Evolutionary conservation across 2,113 vertebrate genomes (phyloP), one percentile per base, ranked within the genome.

Genomic region (Sakesphorus luctuosus): DNA sequence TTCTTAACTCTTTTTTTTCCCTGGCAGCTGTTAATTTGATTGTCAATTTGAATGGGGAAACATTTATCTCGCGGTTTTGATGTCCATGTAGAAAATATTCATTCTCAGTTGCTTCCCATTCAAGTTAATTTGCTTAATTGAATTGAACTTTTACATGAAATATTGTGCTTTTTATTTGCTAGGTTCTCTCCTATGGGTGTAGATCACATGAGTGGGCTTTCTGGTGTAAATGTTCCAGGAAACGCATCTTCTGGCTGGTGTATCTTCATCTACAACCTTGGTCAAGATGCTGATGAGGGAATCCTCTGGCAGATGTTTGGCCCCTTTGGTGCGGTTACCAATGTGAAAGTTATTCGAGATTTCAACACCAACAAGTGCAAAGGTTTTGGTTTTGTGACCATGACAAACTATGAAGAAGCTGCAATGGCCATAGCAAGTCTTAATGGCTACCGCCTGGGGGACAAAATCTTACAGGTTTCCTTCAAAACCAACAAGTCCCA

Each of bases 361-460:
- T 99, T 99, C 98, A 99, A 99, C 99, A 99, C 99, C 98, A 99
- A 99, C 98, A 99, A 99, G 98, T 99, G 99, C 98, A 99, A 99
- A 98, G 99, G 99, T 95, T 99, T 99, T 97, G 99, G 99, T 96
- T 99, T 99, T 98, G 99, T 99, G 96, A 99, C 99, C 98, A 99
- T 99, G 99, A 99, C 99, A 94, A 99, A 99, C 98, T 99, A 99
- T 98, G 99, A 99, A 98, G 99, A 99, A 98, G 99, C 99, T 43
- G 99, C 99, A 90, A 99, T 99, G 99, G 99, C 99, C 97, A 99
- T 99, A 97, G 99, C 99, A 92, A 99, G 99, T 97, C 98, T 99
- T 96, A 99, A 99, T 62, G 99, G 99, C 97, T 99, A 99, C 98
- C 99, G 99, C 97, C 98, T 99, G 68, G 99, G 99, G 97, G 99